These are phyloP conservation scores for Caenorhabditis japonica DNA, from an alignment of 2,888 invertebrate species.

Conservation along the genomic window DNA sequence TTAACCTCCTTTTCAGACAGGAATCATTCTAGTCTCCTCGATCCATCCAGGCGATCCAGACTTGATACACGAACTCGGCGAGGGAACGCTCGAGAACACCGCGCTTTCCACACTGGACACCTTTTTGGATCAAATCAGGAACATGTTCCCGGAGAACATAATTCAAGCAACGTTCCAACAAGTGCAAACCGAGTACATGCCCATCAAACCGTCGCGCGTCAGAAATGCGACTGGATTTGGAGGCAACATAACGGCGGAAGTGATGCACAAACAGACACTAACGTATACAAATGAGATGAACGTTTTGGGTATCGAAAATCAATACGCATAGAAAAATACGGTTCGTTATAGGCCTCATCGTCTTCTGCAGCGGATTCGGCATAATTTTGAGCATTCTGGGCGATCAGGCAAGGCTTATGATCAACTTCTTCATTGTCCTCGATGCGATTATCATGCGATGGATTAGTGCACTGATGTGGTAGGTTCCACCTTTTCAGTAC, in stretches of 20 bases:
- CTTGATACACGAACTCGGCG: constrained; percentile 73
- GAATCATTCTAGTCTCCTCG: constrained; percentile 82
- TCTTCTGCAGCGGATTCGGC: constrained; percentile 91
- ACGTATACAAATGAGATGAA: constrained; percentile 82
- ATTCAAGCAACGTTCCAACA: constrained; percentile 84
- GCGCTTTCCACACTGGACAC: constrained; percentile 83
- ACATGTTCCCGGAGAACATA: constrained; percentile 91
- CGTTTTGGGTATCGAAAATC: constrained; percentile 80
- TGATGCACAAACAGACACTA: constrained; percentile 69
- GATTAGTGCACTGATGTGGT: constrained; percentile 92
- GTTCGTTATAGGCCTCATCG: constrained; percentile 84
- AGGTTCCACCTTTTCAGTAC: too few relatives aligned
- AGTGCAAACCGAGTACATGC: constrained; percentile 75
- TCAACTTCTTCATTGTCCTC: constrained; percentile 89
- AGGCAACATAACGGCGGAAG: constrained; percentile 59
- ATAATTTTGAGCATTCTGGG: constrained; percentile 89
- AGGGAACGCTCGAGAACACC: constrained; percentile 76
- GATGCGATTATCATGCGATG: constrained; percentile 93
- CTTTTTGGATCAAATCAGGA: constrained; percentile 91
- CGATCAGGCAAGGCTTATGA: constrained; percentile 84
- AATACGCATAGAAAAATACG: neutral
- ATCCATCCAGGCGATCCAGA: constrained; percentile 83
- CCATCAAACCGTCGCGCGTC: constrained; percentile 45
- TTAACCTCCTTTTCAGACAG: constrained; percentile 76
- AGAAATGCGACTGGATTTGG: constrained; percentile 51